A percentile compares a stretch with the other conserved stretches of the same genome.
Evolutionary conservation across 2,888 invertebrate species (phyloP).

Genomic region (Trissolcus brochymenae): DNA sequence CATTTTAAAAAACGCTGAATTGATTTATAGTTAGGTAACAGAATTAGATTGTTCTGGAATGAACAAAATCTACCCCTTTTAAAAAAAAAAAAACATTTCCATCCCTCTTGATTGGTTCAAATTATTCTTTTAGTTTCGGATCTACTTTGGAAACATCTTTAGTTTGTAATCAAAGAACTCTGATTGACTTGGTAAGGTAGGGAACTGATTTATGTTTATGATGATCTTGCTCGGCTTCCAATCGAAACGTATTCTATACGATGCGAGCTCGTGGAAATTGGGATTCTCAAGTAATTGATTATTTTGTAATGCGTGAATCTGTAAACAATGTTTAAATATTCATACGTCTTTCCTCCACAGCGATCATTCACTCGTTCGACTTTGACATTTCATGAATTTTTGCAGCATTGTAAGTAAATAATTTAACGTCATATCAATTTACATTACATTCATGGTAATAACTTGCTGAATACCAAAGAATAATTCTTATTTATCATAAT

Average conservation of each 20-base stretch:
- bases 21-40: too few species aligned
- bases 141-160: too few species aligned
- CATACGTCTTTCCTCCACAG: constrained; percentile 18
- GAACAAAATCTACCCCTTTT: too few species aligned
- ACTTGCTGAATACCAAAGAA: constrained; percentile 17
- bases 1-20: too few species aligned
- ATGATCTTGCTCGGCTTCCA: too few species aligned
- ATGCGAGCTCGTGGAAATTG: not conserved
- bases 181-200: too few species aligned
- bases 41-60: too few species aligned
- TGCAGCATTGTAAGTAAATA: constrained; percentile 42
- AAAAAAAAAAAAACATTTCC: too few species aligned
- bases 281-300: not conserved
- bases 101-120: too few species aligned
- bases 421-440: constrained; percentile 31
- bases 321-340: constrained; percentile 8
- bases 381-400: constrained; percentile 44
- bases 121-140: too few species aligned
- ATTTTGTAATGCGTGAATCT: not conserved
- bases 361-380: constrained; percentile 40
- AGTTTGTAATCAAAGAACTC: too few species aligned
- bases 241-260: not conserved
- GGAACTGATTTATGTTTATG: too few species aligned
- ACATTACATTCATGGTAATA: constrained; percentile 43
- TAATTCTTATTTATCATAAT: constrained; percentile 12